phyloP scores from a whole-genome alignment of 2,113 vertebrate species.

The Barbus barbus region DNA sequence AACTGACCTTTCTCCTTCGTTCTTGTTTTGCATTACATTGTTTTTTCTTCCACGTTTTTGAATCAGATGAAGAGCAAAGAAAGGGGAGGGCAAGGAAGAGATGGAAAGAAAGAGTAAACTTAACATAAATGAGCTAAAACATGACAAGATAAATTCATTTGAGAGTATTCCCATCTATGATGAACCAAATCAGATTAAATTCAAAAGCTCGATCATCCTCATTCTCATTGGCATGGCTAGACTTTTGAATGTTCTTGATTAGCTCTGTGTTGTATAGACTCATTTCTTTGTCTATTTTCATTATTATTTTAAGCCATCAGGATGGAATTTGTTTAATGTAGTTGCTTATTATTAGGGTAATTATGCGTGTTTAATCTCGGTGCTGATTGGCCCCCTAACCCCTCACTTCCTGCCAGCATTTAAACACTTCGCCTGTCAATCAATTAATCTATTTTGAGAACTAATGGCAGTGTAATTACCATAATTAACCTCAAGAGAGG shows the following conservation, averaged over 20 bases:
- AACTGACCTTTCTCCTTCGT: slow-evolving; percentile 47
- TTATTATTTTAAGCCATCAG: slow-evolving; percentile 20
- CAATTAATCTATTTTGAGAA: slow-evolving; percentile 52
- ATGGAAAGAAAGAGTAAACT: background rate
- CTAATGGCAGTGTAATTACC: slow-evolving; percentile 46
- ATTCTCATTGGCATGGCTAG: background rate
- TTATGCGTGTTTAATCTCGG: slow-evolving; percentile 39
- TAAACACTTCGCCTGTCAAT: slow-evolving; percentile 43
- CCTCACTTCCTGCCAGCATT: slow-evolving; percentile 49
- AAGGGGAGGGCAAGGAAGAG: background rate
- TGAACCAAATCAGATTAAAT: slow-evolving; percentile 3
- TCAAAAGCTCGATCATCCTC: background rate
- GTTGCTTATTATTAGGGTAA: slow-evolving; percentile 32
- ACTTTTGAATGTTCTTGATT: slow-evolving; percentile 14
- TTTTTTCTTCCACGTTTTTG: background rate
- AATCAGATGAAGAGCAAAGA: background rate
- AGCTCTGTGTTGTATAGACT: background rate
- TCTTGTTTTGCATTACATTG: slow-evolving; percentile 16
- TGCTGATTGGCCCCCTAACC: slow-evolving; percentile 50
- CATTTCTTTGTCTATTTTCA: slow-evolving; percentile 31
- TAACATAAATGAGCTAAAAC: background rate
- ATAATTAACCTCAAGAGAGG: slow-evolving; percentile 44
- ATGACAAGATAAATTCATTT: background rate
- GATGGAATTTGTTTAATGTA: slow-evolving; percentile 27
- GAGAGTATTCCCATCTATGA: background rate